Evolutionary conservation across 2,113 vertebrate genomes (phyloP).

Genomic region (Macaca fascicularis): T2T-MFA8v1.1 NC_088380.1:94357001-94357500

Average conservation of each 20-base stretch:
- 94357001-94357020: neutral
- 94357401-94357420: neutral
- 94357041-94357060: neutral
- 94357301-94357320: neutral
- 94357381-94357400: neutral
- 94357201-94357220: neutral
- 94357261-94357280: neutral
- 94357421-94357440: neutral
- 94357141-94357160: neutral
- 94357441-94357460: neutral
- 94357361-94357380: neutral
- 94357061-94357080: neutral
- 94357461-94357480: neutral
- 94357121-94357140: neutral
- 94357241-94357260: neutral
- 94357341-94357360: neutral
- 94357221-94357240: neutral
- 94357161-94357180: neutral
- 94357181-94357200: neutral
- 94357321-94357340: neutral
- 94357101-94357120: neutral
- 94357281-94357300: neutral
- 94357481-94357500: neutral
- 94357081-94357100: neutral
- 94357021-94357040: neutral